Conservation (phyloP, 2,888 invertebrate species). For the Limnephilus lunatus region DNA sequence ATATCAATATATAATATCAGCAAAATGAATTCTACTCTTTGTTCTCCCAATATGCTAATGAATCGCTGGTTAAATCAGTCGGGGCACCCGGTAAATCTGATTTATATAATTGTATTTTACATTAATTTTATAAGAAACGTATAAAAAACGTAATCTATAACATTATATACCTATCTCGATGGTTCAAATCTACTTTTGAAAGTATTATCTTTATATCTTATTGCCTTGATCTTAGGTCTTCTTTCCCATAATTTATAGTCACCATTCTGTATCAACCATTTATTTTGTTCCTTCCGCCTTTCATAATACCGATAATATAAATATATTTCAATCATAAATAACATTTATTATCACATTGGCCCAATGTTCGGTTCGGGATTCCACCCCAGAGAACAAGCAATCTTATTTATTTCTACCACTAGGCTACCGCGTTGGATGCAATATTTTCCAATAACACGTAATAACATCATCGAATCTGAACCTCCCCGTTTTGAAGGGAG, state of each 20-base stretch:
- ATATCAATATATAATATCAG: too few species aligned
- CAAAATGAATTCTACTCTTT: too few species aligned
- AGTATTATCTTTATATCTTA: neutral
- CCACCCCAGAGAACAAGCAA: neutral
- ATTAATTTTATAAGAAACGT: too few species aligned
- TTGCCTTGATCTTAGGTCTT: neutral
- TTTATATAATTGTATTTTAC: too few species aligned
- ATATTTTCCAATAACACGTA: slow-evolving; percentile 65
- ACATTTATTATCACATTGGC: slow-evolving; percentile 32
- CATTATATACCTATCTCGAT: too few species aligned
- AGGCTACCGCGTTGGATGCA: slow-evolving; percentile 58
- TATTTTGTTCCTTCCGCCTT: neutral
- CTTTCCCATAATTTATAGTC: neutral
- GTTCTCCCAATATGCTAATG: too few species aligned
- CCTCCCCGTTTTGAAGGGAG: slow-evolving; percentile 32
- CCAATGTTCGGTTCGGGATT: neutral
- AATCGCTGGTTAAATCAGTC: too few species aligned
- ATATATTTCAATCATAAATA: slow-evolving; percentile 53
- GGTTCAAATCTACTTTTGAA: too few species aligned
- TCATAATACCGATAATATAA: slow-evolving; percentile 38
- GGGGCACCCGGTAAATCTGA: too few species aligned
- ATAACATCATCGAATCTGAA: slow-evolving; percentile 63
- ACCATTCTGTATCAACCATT: neutral
- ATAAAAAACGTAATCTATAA: too few species aligned
- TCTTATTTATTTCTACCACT: slow-evolving; percentile 28